Percentiles rank a stretch among this genome's conserved stretches.
These are phyloP conservation scores for Pachymerium ferrugineum DNA, from an alignment of 2,888 invertebrate species.

Conservation along the genomic window DNA sequence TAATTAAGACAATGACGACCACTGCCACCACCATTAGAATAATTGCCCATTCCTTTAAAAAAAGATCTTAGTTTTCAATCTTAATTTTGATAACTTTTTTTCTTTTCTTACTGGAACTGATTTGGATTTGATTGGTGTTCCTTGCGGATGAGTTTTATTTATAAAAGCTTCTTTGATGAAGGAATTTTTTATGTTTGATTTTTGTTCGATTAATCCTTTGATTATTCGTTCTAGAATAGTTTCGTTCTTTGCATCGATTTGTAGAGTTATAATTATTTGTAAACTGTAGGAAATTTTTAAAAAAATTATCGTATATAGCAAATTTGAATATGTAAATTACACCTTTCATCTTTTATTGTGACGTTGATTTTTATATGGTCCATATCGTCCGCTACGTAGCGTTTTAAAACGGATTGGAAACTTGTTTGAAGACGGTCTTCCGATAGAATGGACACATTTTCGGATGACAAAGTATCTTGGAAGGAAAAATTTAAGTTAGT, in stretches of 20 bases:
- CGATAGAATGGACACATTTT: background rate
- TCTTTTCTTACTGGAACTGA: background rate
- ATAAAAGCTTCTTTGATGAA: background rate
- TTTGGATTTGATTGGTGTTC: background rate
- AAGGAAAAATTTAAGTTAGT: background rate
- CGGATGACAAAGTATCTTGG: background rate
- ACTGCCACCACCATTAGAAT: background rate
- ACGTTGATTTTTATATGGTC: background rate
- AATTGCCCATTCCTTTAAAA: slow-evolving; percentile 30
- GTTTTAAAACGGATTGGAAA: background rate
- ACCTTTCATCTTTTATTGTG: background rate
- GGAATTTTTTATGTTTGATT: background rate
- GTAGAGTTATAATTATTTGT: background rate
- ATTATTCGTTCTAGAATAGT: background rate
- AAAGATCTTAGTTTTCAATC: background rate
- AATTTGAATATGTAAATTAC: background rate
- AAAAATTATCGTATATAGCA: too few species aligned
- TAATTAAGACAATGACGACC: background rate
- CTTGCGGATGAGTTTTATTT: background rate
- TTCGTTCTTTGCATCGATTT: background rate
- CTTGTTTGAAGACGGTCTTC: background rate
- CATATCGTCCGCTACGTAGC: background rate
- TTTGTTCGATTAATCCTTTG: too few species aligned
- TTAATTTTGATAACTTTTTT: background rate
- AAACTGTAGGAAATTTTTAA: background rate